Evolutionary conservation across 2,113 vertebrate species (phyloP).

Genomic region (Xiphias gladius): DNA sequence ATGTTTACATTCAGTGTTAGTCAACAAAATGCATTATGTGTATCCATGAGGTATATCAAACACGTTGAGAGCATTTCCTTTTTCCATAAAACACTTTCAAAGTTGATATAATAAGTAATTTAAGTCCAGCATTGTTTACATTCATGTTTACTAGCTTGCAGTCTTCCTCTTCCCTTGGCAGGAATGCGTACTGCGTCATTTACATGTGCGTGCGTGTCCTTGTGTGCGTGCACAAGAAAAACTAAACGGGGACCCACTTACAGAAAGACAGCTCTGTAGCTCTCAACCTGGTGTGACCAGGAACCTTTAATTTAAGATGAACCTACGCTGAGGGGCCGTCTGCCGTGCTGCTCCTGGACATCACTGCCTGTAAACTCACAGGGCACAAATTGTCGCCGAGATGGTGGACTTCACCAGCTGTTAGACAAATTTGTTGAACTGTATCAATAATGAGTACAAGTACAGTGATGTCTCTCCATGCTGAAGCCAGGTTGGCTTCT

Average conservation of each 20-base stretch:
- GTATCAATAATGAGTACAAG: not conserved
- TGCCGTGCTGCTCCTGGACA: not conserved
- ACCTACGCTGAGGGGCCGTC: not conserved
- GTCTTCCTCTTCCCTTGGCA: not conserved
- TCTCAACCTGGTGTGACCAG: too few species aligned
- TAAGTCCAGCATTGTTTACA: not conserved
- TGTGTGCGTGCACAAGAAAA: too few species aligned
- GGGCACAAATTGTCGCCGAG: not conserved
- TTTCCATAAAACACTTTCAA: not conserved
- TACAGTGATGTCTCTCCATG: not conserved
- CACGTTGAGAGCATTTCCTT: not conserved
- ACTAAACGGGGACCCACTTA: too few species aligned
- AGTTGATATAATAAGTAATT: not conserved
- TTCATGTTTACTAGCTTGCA: too few species aligned
- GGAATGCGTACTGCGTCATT: too few species aligned
- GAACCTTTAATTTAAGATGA: too few species aligned
- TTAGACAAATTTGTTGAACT: not conserved
- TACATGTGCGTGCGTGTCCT: too few species aligned
- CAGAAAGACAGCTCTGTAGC: too few species aligned
- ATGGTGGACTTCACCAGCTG: too few species aligned
- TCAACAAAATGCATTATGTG: too few species aligned
- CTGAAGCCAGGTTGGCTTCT: slow-evolving; percentile 8
- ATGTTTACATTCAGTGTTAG: too few species aligned
- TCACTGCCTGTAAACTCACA: not conserved
- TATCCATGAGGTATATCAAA: not conserved